phyloP scores from a whole-genome alignment of 2,797 vertebrate genomes.

The Sciurus carolinensis region DNA sequence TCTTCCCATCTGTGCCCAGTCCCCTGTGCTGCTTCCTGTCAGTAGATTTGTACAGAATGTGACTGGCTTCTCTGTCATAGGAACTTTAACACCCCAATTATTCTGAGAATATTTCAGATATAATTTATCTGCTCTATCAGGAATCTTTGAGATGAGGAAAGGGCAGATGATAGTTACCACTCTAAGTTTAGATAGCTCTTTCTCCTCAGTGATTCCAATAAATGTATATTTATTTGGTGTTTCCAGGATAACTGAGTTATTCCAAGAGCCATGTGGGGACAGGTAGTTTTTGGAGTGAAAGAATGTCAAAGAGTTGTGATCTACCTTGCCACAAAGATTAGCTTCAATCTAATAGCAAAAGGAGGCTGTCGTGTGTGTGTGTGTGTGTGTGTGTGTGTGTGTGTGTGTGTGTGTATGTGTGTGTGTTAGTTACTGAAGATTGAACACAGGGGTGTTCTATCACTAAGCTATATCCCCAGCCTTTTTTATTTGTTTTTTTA shows the following conservation, averaged over 20 bases:
- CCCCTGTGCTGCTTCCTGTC: background rate
- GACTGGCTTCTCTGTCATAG: background rate
- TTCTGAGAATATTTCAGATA: background rate
- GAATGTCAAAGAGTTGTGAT: background rate
- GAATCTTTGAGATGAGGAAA: conserved; percentile 46
- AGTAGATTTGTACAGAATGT: accelerated
- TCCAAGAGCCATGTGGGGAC: background rate
- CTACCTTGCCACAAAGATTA: background rate
- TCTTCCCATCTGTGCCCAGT: background rate
- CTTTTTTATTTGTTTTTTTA: too few species aligned
- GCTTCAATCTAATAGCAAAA: background rate
- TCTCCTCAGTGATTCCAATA: background rate
- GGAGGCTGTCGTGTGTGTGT: background rate
- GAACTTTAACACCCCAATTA: background rate
- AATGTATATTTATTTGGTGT: background rate
- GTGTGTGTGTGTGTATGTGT: too few species aligned
- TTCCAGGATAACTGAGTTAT: background rate
- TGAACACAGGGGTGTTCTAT: too few species aligned
- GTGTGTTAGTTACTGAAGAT: too few species aligned
- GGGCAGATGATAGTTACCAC: background rate
- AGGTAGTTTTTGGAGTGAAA: background rate
- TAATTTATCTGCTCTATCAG: background rate
- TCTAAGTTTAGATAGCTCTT: background rate
- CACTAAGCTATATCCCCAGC: too few species aligned
- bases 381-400: too few species aligned